Evolutionary conservation across 2,797 vertebrate species (phyloP).

Genomic region (Coendou prehensilis): DNA sequence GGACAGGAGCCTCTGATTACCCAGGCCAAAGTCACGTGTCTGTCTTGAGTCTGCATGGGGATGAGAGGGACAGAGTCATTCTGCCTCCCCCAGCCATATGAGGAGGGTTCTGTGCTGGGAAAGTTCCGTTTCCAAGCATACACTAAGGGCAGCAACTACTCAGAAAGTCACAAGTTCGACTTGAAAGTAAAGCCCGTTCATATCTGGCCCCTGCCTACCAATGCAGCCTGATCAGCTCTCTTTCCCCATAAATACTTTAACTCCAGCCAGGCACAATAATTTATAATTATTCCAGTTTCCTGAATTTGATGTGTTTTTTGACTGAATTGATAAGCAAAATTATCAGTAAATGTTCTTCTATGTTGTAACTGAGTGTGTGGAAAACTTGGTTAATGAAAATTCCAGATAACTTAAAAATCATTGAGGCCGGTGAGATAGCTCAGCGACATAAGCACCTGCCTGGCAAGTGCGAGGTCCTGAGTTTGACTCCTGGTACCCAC

Average conservation of each 20-base stretch:
- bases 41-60: neutral
- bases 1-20: neutral
- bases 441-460: too few relatives aligned
- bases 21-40: neutral
- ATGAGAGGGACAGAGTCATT: neutral
- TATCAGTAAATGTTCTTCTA: neutral
- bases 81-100: neutral
- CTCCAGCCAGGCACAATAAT: neutral
- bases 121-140: neutral
- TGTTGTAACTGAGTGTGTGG: neutral
- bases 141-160: neutral
- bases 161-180: neutral
- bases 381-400: constrained; percentile 24
- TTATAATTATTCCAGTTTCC: neutral
- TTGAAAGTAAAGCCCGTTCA: neutral
- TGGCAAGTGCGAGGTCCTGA: too few relatives aligned
- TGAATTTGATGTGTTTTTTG: neutral
- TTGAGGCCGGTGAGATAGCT: too few relatives aligned
- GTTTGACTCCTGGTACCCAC: too few relatives aligned
- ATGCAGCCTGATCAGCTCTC: neutral
- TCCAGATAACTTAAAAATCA: neutral
- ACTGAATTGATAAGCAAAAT: neutral
- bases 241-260: neutral
- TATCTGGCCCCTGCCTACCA: neutral
- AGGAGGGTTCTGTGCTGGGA: neutral